Conservation (phyloP, 2,797 vertebrate species). For the Benthosema pterotum region DNA sequence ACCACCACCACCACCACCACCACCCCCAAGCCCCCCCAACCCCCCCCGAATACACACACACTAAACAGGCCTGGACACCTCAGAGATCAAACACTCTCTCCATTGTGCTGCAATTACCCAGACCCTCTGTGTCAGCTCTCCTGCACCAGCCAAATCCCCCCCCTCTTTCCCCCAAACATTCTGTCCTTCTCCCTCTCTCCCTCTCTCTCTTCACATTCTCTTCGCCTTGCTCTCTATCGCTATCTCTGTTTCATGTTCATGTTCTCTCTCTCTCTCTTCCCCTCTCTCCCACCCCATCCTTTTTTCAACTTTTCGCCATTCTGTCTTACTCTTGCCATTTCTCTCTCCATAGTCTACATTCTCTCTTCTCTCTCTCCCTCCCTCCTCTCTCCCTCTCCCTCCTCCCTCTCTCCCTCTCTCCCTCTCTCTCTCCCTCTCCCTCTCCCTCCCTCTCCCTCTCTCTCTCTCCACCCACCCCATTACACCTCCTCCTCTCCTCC, state of each 20-base stretch:
- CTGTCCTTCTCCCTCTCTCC: constrained; percentile 32
- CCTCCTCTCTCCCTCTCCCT: no score
- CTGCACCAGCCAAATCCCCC: constrained; percentile 66
- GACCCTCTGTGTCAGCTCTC: constrained; percentile 76
- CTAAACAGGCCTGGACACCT: constrained; percentile 82
- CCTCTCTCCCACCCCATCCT: no score
- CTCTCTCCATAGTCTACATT: no score
- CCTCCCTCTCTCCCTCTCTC: no score
- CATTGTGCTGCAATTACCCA: constrained; percentile 85
- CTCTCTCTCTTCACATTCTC: constrained; percentile 51
- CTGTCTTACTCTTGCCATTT: not conserved
- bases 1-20: no score
- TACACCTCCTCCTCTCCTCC: not conserved
- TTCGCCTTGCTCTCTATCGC: no score
- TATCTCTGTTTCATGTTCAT: constrained; percentile 58
- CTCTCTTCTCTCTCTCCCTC: constrained; percentile 47
- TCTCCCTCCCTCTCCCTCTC: no score
- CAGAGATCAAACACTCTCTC: constrained; percentile 85
- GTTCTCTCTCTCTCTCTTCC: no score
- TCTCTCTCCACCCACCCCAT: no score
- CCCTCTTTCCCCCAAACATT: not conserved
- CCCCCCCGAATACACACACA: no score
- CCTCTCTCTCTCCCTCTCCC: not conserved
- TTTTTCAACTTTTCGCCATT: no score
- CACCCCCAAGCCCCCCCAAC: no score